Conservation (phyloP, 1,140 invertebrate genomes). For the Lordiphosa stackelbergi region DNA sequence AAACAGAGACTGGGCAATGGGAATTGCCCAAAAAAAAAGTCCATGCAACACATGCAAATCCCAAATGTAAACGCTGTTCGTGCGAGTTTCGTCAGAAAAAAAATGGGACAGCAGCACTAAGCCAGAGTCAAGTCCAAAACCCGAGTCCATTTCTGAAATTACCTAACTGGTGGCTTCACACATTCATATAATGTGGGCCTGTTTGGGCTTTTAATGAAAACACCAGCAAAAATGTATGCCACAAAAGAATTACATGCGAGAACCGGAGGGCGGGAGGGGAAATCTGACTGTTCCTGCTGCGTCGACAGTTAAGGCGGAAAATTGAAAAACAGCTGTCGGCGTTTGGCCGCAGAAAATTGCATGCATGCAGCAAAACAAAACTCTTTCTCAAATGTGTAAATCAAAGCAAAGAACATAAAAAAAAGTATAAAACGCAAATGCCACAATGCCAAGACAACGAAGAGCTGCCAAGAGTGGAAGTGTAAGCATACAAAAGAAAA, state of each 20-base stretch:
- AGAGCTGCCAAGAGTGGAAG: not conserved
- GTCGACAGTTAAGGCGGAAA: conserved; percentile 65
- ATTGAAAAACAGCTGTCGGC: conserved; percentile 69
- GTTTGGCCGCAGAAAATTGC: conserved; percentile 30
- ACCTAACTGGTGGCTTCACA: conserved; percentile 38
- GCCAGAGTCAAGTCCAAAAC: conserved; percentile 54
- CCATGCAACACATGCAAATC: conserved; percentile 67
- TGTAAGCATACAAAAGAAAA: conserved; percentile 26
- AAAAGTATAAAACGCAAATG: conserved; percentile 34
- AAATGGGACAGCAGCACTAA: conserved; percentile 60
- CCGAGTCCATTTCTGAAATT: conserved; percentile 61
- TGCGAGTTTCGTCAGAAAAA: conserved; percentile 43
- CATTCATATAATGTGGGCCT: not conserved
- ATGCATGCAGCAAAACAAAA: conserved; percentile 35
- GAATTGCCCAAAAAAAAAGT: conserved; percentile 18
- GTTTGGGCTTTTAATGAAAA: conserved; percentile 18
- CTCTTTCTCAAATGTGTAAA: conserved; percentile 54
- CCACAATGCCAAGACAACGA: conserved; percentile 32
- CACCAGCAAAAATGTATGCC: conserved; percentile 25
- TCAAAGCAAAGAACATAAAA: conserved; percentile 33
- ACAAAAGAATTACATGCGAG: conserved; percentile 27
- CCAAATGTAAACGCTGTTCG: conserved; percentile 66
- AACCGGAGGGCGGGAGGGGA: not conserved
- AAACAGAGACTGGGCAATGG: conserved; percentile 18
- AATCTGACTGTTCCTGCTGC: conserved; percentile 28